These are phyloP conservation scores for Timandra comae DNA, from an alignment of 2,888 invertebrate species.

Conservation along the genomic window DNA sequence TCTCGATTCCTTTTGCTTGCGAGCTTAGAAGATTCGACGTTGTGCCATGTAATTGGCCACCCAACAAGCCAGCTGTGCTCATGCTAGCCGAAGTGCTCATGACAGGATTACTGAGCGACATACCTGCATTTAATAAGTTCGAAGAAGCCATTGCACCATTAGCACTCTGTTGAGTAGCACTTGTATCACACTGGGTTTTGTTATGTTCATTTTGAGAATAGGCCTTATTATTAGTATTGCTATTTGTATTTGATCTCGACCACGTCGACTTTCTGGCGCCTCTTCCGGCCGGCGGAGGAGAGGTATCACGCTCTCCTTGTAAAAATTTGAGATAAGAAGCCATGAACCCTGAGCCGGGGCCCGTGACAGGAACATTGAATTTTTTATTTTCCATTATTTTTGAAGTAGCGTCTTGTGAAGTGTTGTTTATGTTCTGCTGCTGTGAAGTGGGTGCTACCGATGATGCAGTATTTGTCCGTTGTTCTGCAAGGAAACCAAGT, in stretches of 20 bases:
- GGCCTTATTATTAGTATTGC: constrained; percentile 52
- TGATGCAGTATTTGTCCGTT: constrained; percentile 70
- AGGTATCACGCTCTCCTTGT: constrained; percentile 88
- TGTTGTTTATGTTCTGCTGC: constrained; percentile 66
- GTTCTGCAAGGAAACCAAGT: constrained; percentile 85
- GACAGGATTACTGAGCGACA: constrained; percentile 54
- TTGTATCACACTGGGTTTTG: constrained; percentile 56
- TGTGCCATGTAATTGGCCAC: constrained; percentile 46
- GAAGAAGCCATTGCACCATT: constrained; percentile 60
- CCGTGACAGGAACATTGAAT: constrained; percentile 74
- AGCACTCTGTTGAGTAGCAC: constrained; percentile 48
- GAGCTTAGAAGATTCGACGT: constrained; percentile 47
- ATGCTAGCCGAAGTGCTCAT: constrained; percentile 54
- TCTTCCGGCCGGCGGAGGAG: constrained; percentile 84
- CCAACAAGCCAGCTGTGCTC: constrained; percentile 62
- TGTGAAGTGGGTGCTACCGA: constrained; percentile 72
- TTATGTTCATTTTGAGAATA: constrained; percentile 55
- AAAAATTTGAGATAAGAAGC: constrained; percentile 91
- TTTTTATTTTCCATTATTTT: constrained; percentile 78
- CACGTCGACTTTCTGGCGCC: constrained; percentile 82
- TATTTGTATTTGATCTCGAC: constrained; percentile 72
- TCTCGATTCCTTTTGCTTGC: constrained; percentile 65
- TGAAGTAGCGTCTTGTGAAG: constrained; percentile 57
- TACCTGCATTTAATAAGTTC: constrained; percentile 51
- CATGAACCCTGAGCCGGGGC: constrained; percentile 87